A percentile compares a stretch with the other conserved stretches of the same genome.
phyloP scores from a whole-genome alignment of 2,113 vertebrate species.

The Mola mola region DNA sequence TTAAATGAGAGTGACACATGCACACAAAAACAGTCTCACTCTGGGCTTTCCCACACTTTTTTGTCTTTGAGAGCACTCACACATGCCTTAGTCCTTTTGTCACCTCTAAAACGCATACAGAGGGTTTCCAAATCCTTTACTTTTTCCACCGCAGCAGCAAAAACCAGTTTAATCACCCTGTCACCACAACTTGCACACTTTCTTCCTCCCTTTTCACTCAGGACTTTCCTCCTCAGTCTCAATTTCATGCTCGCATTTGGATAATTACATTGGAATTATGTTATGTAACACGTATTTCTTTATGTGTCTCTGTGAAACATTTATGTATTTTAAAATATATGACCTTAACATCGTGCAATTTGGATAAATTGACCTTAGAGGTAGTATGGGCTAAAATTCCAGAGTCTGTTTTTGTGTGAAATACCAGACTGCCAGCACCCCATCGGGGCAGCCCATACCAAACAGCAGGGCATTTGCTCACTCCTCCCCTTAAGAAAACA shows the following conservation, averaged over 20 bases:
- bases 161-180: conserved; percentile 35
- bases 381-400: conserved; percentile 29
- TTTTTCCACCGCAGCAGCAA: conserved; percentile 36
- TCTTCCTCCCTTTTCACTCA: conserved; percentile 33
- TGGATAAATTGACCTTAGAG: conserved; percentile 53
- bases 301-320: not conserved
- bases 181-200: conserved; percentile 34
- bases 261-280: conserved; percentile 45
- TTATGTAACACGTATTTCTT: conserved; percentile 48
- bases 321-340: conserved; percentile 15
- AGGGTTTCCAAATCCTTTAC: conserved; percentile 17
- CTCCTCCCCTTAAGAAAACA: conserved; percentile 73
- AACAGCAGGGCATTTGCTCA: conserved; percentile 48
- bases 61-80: not conserved
- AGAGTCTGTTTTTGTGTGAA: conserved; percentile 60
- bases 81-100: conserved; percentile 17
- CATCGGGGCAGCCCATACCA: conserved; percentile 35
- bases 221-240: conserved; percentile 28
- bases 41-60: not conserved
- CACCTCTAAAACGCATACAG: conserved; percentile 3
- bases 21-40: conserved; percentile 8
- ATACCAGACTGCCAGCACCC: conserved; percentile 43
- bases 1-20: no score
- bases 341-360: conserved; percentile 38
- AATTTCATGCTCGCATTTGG: conserved; percentile 39